Evolutionary conservation across 2,888 invertebrate genomes (phyloP).

Genomic region (Eristalis pertinax): DNA sequence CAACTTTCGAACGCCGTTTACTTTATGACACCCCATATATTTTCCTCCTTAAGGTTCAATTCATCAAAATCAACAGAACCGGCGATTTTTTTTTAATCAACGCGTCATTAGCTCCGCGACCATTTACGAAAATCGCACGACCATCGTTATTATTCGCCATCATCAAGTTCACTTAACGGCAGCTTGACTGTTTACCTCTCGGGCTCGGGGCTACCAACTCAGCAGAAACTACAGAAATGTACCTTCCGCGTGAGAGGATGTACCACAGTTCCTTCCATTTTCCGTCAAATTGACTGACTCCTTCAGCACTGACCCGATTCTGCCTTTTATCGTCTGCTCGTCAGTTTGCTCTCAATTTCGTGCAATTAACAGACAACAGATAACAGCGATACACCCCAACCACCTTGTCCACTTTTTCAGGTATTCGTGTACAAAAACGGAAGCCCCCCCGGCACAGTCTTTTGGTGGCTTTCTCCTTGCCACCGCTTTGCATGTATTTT

Average conservation of each 20-base stretch:
- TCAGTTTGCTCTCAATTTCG: not conserved
- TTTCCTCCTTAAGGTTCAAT: too few species aligned
- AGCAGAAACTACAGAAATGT: not conserved
- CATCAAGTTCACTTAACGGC: not conserved
- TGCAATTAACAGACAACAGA: not conserved
- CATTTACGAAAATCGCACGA: too few species aligned
- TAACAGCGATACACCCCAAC: not conserved
- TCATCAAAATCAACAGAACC: too few species aligned
- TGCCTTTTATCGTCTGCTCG: not conserved
- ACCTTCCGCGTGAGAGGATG: not conserved
- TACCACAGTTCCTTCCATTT: not conserved
- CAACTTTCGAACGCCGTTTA: too few species aligned
- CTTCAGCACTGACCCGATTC: not conserved
- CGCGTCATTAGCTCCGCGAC: too few species aligned
- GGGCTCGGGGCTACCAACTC: not conserved
- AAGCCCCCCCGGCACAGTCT: not conserved
- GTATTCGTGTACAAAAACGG: not conserved
- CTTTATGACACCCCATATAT: too few species aligned
- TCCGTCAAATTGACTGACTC: not conserved
- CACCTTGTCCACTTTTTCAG: not conserved
- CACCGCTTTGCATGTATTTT: not conserved
- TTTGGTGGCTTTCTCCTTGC: constrained; percentile 7
- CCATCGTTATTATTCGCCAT: not conserved
- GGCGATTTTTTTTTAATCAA: too few species aligned
- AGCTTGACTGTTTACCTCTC: not conserved